phyloP scores from a whole-genome alignment of 2,888 invertebrate species.

The Clunio marinus region DNA sequence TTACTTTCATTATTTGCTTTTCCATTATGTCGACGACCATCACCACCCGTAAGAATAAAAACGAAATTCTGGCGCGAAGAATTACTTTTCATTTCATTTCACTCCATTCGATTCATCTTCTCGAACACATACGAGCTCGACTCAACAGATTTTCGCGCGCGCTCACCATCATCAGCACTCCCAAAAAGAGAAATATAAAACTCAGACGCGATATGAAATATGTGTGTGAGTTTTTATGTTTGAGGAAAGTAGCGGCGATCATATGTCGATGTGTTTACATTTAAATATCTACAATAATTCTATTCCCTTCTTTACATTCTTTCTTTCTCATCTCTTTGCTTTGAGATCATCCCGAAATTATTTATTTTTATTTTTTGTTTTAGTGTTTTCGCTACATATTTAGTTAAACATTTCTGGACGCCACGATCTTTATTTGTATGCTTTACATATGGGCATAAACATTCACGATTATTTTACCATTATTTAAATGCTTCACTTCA shows the following conservation, averaged over 20 bases:
- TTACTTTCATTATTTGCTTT: neutral
- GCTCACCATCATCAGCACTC: neutral
- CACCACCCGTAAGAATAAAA: too few relatives aligned
- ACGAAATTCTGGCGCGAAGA: conserved; percentile 16
- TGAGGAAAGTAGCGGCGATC: too few relatives aligned
- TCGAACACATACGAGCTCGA: too few relatives aligned
- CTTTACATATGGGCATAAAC: conserved; percentile 6
- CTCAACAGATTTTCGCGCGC: neutral
- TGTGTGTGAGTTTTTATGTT: too few relatives aligned
- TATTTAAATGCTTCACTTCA: neutral
- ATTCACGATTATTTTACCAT: neutral
- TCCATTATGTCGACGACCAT: conserved; percentile 6
- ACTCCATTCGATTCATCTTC: neutral
- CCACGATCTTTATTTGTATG: conserved; percentile 8
- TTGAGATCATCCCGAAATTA: neutral
- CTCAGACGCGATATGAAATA: neutral
- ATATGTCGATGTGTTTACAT: conserved; percentile 18
- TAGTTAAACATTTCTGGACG: too few relatives aligned
- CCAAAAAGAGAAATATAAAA: conserved; percentile 2
- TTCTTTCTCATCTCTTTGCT: neutral
- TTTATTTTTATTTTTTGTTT: conserved; percentile 4
- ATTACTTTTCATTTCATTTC: conserved; percentile 19
- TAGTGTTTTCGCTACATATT: too few relatives aligned
- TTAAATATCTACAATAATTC: neutral
- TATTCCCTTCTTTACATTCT: conserved; percentile 16